Evolutionary conservation across 2,888 invertebrate species (phyloP).

Genomic region (Drosophila kambysellisi): DNA sequence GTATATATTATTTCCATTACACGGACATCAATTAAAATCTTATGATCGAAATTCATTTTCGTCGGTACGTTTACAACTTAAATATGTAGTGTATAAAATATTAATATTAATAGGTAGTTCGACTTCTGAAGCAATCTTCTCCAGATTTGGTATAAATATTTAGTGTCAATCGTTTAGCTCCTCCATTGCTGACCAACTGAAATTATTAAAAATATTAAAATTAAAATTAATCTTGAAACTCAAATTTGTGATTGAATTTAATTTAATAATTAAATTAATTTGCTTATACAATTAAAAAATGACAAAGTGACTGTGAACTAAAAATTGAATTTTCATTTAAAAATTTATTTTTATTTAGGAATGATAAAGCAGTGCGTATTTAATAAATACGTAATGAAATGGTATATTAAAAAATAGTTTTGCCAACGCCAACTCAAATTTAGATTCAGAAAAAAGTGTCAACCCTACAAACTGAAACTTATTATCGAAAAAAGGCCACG

Average conservation of each 20-base stretch:
- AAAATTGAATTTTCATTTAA: neutral
- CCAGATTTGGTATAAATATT: conserved; percentile 10
- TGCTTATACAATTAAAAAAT: neutral
- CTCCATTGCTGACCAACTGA: conserved; percentile 21
- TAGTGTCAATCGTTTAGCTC: neutral
- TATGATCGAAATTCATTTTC: conserved; percentile 4
- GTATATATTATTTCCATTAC: conserved; percentile 11
- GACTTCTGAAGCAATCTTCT: neutral
- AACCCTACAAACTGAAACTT: conserved; percentile 12
- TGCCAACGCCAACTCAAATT: neutral
- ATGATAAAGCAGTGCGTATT: neutral
- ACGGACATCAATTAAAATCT: conserved; percentile 4
- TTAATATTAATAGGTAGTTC: neutral
- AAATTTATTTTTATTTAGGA: neutral
- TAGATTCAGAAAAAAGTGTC: neutral
- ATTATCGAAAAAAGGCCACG: neutral
- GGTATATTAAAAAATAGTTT: neutral
- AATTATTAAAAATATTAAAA: conserved; percentile 16
- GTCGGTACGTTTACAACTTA: conserved; percentile 19
- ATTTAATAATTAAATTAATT: neutral
- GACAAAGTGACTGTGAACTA: neutral
- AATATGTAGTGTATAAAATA: conserved; percentile 6
- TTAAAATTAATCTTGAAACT: neutral
- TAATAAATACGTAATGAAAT: neutral
- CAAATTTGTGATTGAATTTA: neutral